These are phyloP conservation scores for Athetis lepigone DNA, from an alignment of 2,888 invertebrate species.

Conservation along the genomic window DNA sequence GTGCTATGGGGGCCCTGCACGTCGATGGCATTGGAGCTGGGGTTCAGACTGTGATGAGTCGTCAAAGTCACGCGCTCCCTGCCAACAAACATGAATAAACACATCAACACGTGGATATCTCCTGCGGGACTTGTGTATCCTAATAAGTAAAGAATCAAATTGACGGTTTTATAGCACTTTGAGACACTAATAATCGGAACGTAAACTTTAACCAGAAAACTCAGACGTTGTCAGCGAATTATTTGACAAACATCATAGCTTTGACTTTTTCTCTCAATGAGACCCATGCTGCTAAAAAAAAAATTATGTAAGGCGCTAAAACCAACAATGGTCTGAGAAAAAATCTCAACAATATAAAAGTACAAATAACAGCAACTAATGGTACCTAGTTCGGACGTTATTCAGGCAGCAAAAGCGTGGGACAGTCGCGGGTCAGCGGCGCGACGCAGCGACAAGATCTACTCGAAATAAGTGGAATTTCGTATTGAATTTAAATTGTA, in stretches of 20 bases:
- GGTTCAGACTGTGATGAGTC: slow-evolving; percentile 74
- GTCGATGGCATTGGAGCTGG: slow-evolving; percentile 67
- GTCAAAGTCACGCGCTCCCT: slow-evolving; percentile 88
- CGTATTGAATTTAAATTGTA: slow-evolving; percentile 47
- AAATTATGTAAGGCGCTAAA: slow-evolving; percentile 55
- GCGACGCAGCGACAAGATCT: slow-evolving; percentile 58
- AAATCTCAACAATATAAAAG: slow-evolving; percentile 63
- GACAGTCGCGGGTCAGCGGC: slow-evolving; percentile 74
- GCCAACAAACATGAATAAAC: slow-evolving; percentile 53
- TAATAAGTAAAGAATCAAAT: neutral
- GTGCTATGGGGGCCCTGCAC: slow-evolving; percentile 62
- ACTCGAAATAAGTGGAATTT: slow-evolving; percentile 64
- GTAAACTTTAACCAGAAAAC: slow-evolving; percentile 4
- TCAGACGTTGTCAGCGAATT: slow-evolving; percentile 32
- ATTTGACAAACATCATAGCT: slow-evolving; percentile 12
- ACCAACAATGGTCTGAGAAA: slow-evolving; percentile 68
- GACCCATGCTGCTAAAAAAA: slow-evolving; percentile 16
- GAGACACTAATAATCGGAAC: neutral
- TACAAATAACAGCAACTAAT: slow-evolving; percentile 67
- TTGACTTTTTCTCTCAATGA: slow-evolving; percentile 23
- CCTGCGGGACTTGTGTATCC: neutral
- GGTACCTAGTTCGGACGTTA: slow-evolving; percentile 57
- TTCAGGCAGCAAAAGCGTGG: slow-evolving; percentile 75
- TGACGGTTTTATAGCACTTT: neutral
- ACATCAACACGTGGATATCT: neutral